These are phyloP conservation scores for Nymphalis polychloros DNA, from an alignment of 2,888 invertebrate species.

Conservation along the genomic window DNA sequence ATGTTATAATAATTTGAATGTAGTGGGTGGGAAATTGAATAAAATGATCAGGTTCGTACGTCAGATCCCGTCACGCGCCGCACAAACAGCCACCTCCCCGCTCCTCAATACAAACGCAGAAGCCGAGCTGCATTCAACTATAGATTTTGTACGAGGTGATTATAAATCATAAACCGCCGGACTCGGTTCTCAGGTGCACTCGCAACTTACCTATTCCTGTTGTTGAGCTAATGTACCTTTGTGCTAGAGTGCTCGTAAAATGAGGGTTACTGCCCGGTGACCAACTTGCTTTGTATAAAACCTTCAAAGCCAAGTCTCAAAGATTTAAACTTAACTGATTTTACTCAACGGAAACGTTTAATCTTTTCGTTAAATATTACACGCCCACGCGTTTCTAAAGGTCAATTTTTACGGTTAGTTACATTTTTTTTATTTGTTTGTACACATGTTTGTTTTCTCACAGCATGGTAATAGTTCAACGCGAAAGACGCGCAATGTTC, in stretches of 20 bases:
- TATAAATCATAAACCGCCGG: constrained; percentile 69
- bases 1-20: constrained; percentile 54
- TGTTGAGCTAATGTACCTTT: constrained; percentile 70
- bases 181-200: constrained; percentile 48
- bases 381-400: constrained; percentile 18
- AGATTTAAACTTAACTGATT: constrained; percentile 8
- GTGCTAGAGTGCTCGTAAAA: constrained; percentile 50
- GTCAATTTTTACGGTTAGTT: constrained; percentile 23
- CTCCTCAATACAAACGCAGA: constrained; percentile 43
- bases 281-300: constrained; percentile 39
- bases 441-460: constrained; percentile 27
- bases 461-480: constrained; percentile 4
- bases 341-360: constrained; percentile 1
- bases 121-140: constrained; percentile 55
- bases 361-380: constrained; percentile 2
- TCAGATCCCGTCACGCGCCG: constrained; percentile 47
- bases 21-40: constrained; percentile 57
- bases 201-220: constrained; percentile 61
- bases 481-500: too few relatives aligned
- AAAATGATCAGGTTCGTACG: constrained; percentile 52
- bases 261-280: constrained; percentile 43
- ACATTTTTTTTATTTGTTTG: constrained; percentile 21
- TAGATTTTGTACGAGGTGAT: constrained; percentile 68
- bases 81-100: constrained; percentile 43
- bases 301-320: constrained; percentile 16